Conservation (phyloP, 2,797 vertebrate genomes). For the Synaphobranchus kaupii region DNA sequence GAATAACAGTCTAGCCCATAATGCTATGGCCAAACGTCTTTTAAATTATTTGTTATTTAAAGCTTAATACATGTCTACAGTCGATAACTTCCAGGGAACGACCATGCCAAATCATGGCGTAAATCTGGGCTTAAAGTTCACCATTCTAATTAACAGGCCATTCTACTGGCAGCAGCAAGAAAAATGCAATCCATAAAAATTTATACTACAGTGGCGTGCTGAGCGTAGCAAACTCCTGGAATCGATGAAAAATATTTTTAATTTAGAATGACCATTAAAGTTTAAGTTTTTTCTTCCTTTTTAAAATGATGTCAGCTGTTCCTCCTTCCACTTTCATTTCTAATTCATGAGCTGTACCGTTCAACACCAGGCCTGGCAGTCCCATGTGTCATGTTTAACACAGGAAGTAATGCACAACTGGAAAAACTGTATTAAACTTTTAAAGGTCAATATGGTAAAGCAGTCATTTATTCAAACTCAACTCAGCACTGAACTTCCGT, state of each 20-base stretch:
- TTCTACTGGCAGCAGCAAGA: slow-evolving; percentile 15
- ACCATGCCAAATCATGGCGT: slow-evolving; percentile 23
- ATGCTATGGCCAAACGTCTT: slow-evolving; percentile 36
- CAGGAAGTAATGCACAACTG: not conserved
- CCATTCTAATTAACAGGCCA: slow-evolving; percentile 39
- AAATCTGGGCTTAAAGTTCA: slow-evolving; percentile 39
- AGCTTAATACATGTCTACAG: slow-evolving; percentile 34
- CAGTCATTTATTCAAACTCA: not conserved
- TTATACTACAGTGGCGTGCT: slow-evolving; percentile 19
- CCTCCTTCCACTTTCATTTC: not conserved
- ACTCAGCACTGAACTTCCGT: not conserved
- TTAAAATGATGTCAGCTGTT: slow-evolving; percentile 19
- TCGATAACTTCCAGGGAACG: slow-evolving; percentile 31
- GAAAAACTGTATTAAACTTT: not conserved
- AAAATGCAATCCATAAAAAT: slow-evolving; percentile 17
- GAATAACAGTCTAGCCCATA: slow-evolving; percentile 18
- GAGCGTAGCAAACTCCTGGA: slow-evolving; percentile 24
- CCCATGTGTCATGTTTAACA: not conserved
- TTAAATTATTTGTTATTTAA: slow-evolving; percentile 45
- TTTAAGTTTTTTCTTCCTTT: not conserved
- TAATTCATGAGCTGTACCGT: not conserved
- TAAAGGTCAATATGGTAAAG: not conserved
- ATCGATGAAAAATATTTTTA: slow-evolving; percentile 33
- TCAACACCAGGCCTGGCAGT: not conserved
- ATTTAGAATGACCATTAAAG: slow-evolving; percentile 30